Evolutionary conservation across 2,797 vertebrate species (phyloP), one percentile per base, ranked within the genome.

Genomic region (Leptodactylus fallax): DNA sequence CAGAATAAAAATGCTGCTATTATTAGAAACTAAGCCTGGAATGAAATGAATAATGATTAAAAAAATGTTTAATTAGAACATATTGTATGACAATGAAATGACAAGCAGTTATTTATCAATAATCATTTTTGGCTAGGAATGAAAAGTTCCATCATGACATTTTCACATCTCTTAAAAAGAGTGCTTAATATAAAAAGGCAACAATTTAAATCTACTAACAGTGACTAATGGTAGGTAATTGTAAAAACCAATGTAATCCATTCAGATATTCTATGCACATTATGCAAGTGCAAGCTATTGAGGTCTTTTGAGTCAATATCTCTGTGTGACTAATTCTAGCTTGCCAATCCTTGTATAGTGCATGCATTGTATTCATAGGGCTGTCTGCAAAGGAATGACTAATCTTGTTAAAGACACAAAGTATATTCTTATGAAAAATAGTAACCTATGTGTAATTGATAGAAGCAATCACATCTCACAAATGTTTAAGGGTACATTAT

Each of bases 401-500:
- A 90, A 85, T 91, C 87, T 87, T 94, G 88, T 93, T 91, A 93
- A 92, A 93, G 85, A 86, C 86, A 85, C 87, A 88, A 93, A 93
- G 92, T 91, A 81, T 91, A 92, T 87, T 90, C 71, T 90, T 92
- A 63, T 85, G 91, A 90, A 94, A 94, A 94, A 95, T 92, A 94
- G 93, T 94, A 94, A 93, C 90, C 90, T 92, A 86, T 87, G 92
- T 93, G 93, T 94, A 95, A 95, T 92, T 92, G 93, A 91, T 93
- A 93, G 96, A 96, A 96, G 95, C 94, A 94, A 92, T 93, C 94
- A 93, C 93, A 96, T 96, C 95, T 95, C 93, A 36, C 95, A 96
- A 96, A 96, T 93, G 92, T 95, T 21, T 72, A 72, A 72, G 81
- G 67, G 19, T 21, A 83, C 60, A 63, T 58, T 83, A 83, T 71